A percentile compares a stretch with the other conserved stretches of the same genome.
phyloP scores from a whole-genome alignment of 2,888 invertebrate species.

The Shargacucullia verbasci region DNA sequence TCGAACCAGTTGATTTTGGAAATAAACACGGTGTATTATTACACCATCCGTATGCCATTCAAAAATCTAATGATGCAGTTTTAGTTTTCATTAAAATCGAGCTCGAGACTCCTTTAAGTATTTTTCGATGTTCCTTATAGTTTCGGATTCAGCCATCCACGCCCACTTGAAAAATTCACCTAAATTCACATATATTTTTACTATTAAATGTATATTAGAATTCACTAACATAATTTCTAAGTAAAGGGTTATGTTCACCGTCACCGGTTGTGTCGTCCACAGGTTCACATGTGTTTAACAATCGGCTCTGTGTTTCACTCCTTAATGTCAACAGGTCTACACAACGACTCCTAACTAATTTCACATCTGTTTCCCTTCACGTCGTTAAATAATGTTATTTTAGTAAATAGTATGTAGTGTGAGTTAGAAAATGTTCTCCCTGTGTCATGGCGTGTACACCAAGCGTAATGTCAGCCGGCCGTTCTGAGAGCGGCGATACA shows the following conservation, averaged over 20 bases:
- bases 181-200: too few species aligned
- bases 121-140: too few species aligned
- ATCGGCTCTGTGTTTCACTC: conserved; percentile 43
- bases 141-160: too few species aligned
- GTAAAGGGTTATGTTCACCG: conserved; percentile 38
- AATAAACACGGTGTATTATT: too few species aligned
- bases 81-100: too few species aligned
- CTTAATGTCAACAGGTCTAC: conserved; percentile 50
- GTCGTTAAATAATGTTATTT: conserved; percentile 21
- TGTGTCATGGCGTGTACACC: conserved; percentile 7
- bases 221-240: conserved; percentile 40
- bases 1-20: too few species aligned
- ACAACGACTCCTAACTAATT: conserved; percentile 50
- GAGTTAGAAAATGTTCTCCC: conserved; percentile 31
- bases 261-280: conserved; percentile 43
- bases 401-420: conserved; percentile 50
- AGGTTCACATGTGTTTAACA: conserved; percentile 53
- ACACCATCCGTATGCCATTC: too few species aligned
- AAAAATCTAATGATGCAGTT: too few species aligned
- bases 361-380: conserved; percentile 34
- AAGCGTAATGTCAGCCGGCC: background rate
- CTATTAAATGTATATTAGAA: background rate
- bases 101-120: too few species aligned
- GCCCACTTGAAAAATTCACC: too few species aligned
- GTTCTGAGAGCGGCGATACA: background rate